phyloP scores from a whole-genome alignment of 1,140 invertebrate genomes.

The Dendrolimus punctatus region DNA sequence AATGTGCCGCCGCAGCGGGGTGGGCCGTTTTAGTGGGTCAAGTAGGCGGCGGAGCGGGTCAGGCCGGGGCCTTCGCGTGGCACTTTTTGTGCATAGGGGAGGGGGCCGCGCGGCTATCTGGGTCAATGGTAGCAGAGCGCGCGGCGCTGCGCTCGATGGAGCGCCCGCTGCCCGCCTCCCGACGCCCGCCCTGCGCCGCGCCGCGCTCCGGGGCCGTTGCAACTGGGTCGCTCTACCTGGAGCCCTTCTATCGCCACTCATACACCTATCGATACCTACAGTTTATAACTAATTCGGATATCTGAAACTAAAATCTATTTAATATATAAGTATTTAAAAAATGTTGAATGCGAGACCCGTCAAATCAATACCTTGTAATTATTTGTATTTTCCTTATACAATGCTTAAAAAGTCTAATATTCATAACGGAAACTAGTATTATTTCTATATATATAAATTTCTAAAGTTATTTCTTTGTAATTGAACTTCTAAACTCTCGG shows the following conservation, averaged over 20 bases:
- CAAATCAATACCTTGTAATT: no score
- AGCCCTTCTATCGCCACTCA: constrained; percentile 13
- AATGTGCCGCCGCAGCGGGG: constrained; percentile 7
- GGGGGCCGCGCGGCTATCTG: constrained; percentile 29
- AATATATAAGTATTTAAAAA: no score
- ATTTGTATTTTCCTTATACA: no score
- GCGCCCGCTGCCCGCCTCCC: constrained; percentile 7
- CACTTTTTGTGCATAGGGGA: constrained; percentile 14
- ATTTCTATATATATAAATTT: no score
- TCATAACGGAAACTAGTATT: no score
- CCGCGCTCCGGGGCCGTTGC: constrained; percentile 22
- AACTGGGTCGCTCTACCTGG: constrained; percentile 30
- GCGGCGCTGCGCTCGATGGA: constrained; percentile 6
- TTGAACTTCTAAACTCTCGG: no score
- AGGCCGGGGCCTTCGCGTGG: constrained; percentile 21
- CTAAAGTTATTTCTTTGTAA: no score
- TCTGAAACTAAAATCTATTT: no score
- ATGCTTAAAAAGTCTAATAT: no score
- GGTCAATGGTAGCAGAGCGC: constrained; percentile 56
- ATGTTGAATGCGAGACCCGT: no score
- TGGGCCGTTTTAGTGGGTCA: constrained; percentile 31
- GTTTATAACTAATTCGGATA: no score
- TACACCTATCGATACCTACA: background rate
- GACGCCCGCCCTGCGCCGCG: constrained; percentile 9
- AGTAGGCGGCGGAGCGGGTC: constrained; percentile 17